These are phyloP conservation scores for Psylliodes chrysocephalus DNA, from an alignment of 2,888 invertebrate species.

Conservation along the genomic window DNA sequence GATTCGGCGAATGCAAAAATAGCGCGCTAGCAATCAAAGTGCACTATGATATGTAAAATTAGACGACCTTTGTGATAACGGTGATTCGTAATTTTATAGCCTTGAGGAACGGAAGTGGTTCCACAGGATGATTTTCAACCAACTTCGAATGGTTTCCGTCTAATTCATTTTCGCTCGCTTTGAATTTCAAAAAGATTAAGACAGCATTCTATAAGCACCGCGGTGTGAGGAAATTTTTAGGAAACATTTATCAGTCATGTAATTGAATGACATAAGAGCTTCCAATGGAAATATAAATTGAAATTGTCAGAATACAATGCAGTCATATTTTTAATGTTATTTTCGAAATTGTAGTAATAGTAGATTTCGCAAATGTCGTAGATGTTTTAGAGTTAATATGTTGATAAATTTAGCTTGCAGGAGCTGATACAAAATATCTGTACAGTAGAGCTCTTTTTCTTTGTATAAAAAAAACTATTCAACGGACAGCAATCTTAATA, in stretches of 20 bases:
- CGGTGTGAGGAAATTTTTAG: not conserved
- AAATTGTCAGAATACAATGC: too few relatives aligned
- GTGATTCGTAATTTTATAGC: conserved; percentile 38
- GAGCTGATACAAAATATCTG: too few relatives aligned
- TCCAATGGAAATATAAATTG: not conserved
- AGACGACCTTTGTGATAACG: conserved; percentile 49
- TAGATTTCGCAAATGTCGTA: too few relatives aligned
- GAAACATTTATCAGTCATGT: not conserved
- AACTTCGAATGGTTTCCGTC: conserved; percentile 16
- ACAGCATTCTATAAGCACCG: not conserved
- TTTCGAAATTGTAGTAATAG: too few relatives aligned
- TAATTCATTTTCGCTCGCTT: conserved; percentile 10
- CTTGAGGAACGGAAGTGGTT: conserved; percentile 50
- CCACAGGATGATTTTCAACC: conserved; percentile 43
- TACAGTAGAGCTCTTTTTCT: too few relatives aligned
- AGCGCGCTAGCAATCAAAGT: conserved; percentile 26
- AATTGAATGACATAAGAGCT: too few relatives aligned
- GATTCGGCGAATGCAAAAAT: conserved; percentile 8
- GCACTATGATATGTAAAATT: conserved; percentile 23
- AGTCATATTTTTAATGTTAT: too few relatives aligned
- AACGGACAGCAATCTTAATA: too few relatives aligned
- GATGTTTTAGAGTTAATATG: too few relatives aligned
- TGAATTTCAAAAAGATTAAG: conserved; percentile 4
- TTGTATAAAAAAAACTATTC: too few relatives aligned
- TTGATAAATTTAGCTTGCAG: too few relatives aligned